phyloP scores from a whole-genome alignment of 2,113 vertebrate genomes.

The Apteryx mantelli region DNA sequence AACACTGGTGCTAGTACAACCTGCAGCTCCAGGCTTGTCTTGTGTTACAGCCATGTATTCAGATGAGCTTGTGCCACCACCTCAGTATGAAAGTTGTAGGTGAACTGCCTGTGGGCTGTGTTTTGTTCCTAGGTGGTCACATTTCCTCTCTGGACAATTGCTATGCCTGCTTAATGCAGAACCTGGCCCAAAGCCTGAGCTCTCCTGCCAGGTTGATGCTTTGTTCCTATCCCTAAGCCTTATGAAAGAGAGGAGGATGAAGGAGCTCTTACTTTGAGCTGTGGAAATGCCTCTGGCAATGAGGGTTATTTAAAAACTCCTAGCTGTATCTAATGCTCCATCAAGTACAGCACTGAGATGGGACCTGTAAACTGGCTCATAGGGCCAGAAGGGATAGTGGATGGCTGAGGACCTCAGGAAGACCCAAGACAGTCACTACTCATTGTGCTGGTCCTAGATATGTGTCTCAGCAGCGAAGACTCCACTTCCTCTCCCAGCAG shows the following conservation, averaged over 20 bases:
- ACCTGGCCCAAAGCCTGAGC: no score
- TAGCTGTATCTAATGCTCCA: rapidly evolving
- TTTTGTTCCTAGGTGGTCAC: neutral
- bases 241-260: neutral
- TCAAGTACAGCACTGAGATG: neutral
- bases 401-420: neutral
- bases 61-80: no score
- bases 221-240: neutral
- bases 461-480: neutral
- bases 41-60: neutral
- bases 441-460: rapidly evolving
- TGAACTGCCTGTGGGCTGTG: neutral
- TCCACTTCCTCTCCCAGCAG: neutral
- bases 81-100: neutral
- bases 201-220: neutral
- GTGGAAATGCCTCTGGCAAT: neutral
- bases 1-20: rapidly evolving
- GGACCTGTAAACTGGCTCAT: neutral
- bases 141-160: neutral
- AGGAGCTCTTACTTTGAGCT: neutral
- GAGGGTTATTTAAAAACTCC: neutral
- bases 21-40: neutral
- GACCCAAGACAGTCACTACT: neutral
- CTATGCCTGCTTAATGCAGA: neutral
- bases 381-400: neutral